Evolutionary conservation across 1,140 invertebrate genomes (phyloP).

Genomic region (Spodoptera frugiperda): DNA sequence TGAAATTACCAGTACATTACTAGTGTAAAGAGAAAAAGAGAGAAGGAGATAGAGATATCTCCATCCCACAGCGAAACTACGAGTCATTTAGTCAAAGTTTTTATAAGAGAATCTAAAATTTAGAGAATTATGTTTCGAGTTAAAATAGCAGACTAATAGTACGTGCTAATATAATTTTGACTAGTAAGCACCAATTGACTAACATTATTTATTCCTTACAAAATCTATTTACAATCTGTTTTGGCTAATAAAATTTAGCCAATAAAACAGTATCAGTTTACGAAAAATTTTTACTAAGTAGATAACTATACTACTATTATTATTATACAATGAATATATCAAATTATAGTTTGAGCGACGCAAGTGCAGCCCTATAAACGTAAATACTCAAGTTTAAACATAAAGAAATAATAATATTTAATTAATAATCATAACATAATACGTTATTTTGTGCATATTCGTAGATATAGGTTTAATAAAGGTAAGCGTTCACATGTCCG

Average conservation of each 20-base stretch:
- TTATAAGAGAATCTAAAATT: no score
- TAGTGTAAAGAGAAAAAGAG: no score
- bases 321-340: slow-evolving; percentile 50
- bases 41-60: no score
- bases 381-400: slow-evolving; percentile 3
- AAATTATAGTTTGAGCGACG: slow-evolving; percentile 65
- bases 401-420: not conserved
- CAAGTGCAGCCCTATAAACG: slow-evolving; percentile 21
- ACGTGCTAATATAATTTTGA: slow-evolving; percentile 85
- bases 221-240: slow-evolving; percentile 73
- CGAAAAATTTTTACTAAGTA: slow-evolving; percentile 54
- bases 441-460: slow-evolving; percentile 35
- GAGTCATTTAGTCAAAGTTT: no score
- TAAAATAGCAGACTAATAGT: slow-evolving; percentile 42
- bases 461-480: not conserved
- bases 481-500: no score
- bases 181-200: slow-evolving; percentile 86
- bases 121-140: slow-evolving; percentile 14
- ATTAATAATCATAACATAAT: slow-evolving; percentile 1
- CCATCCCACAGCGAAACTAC: no score
- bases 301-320: slow-evolving; percentile 32
- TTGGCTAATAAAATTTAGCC: slow-evolving; percentile 83
- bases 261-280: slow-evolving; percentile 66
- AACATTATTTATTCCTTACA: slow-evolving; percentile 68
- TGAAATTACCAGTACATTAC: no score